Evolutionary conservation across 37 sponge, comb jelly and placozoan species (phyloP).

Genomic region (Mnemiopsis leidyi): DNA sequence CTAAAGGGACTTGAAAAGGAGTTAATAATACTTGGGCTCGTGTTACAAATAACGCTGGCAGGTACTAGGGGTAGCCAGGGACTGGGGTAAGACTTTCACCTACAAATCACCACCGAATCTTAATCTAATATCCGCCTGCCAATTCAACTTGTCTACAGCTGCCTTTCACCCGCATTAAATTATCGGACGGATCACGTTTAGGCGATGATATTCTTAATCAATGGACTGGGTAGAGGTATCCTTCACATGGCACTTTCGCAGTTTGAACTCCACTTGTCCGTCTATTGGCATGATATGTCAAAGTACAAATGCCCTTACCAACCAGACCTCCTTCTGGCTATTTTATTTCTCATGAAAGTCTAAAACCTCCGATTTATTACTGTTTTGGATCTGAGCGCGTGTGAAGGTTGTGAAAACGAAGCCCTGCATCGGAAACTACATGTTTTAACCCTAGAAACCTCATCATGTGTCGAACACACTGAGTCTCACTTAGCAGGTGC

Average conservation of each 20-base stretch:
- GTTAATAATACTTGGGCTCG: not conserved
- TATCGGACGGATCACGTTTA: not conserved
- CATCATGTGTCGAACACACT: not conserved
- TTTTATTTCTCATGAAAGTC: no score
- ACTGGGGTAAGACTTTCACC: not conserved
- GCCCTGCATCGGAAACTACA: not conserved
- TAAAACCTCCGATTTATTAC: no score
- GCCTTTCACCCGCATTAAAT: not conserved
- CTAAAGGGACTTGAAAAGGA: not conserved
- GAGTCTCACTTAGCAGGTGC: not conserved
- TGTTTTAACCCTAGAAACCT: not conserved
- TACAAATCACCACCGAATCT: not conserved
- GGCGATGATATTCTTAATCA: not conserved
- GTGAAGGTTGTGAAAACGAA: not conserved
- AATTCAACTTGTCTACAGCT: not conserved
- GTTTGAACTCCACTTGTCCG: no score
- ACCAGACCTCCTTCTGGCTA: no score
- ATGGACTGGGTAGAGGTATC: not conserved
- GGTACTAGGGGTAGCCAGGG: not conserved
- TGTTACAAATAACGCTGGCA: not conserved
- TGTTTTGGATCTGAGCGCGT: no score
- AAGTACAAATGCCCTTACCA: no score
- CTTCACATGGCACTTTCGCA: not conserved
- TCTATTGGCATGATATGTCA: no score
- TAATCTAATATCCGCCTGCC: constrained; percentile 37